Conservation (phyloP, 2,888 invertebrate species). For the Melieria crassipennis region DNA sequence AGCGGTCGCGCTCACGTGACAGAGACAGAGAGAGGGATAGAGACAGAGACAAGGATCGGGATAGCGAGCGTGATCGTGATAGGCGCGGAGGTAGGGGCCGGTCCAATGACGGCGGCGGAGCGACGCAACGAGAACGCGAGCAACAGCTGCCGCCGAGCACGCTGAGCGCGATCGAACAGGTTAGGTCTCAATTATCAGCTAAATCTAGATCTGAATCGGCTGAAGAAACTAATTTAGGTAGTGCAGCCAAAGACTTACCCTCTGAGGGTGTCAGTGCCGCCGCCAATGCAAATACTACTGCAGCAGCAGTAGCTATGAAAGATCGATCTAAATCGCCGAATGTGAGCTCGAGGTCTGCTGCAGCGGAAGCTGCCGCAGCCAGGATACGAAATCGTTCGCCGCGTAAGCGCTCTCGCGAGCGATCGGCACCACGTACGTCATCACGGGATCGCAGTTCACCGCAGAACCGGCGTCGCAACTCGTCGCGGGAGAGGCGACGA, state of each 20-base stretch:
- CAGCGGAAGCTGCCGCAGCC: constrained; percentile 55
- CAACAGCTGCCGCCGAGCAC: constrained; percentile 45
- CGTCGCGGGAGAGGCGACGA: constrained; percentile 42
- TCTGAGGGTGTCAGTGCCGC: constrained; percentile 37
- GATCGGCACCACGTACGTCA: constrained; percentile 43
- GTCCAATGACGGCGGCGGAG: constrained; percentile 42
- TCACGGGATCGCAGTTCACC: constrained; percentile 58
- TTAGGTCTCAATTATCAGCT: constrained; percentile 57
- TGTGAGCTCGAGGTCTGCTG: constrained; percentile 44
- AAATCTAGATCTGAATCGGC: constrained; percentile 65
- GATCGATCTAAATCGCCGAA: constrained; percentile 55
- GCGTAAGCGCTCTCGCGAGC: constrained; percentile 54
- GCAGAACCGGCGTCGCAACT: constrained; percentile 49
- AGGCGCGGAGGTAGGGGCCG: constrained; percentile 45
- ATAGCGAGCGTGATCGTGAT: constrained; percentile 43
- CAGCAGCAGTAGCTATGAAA: constrained; percentile 39
- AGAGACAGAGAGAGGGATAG: constrained; percentile 55
- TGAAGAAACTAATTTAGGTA: constrained; percentile 54
- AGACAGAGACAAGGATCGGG: constrained; percentile 54
- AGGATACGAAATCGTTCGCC: constrained; percentile 58
- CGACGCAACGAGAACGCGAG: constrained; percentile 43
- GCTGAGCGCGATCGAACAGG: constrained; percentile 50
- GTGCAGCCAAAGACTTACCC: constrained; percentile 21
- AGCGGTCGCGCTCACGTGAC: constrained; percentile 58
- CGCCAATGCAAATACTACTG: constrained; percentile 35